Evolutionary conservation across 1,140 invertebrate species (phyloP).

Genomic region (Drosophila baimaii): DNA sequence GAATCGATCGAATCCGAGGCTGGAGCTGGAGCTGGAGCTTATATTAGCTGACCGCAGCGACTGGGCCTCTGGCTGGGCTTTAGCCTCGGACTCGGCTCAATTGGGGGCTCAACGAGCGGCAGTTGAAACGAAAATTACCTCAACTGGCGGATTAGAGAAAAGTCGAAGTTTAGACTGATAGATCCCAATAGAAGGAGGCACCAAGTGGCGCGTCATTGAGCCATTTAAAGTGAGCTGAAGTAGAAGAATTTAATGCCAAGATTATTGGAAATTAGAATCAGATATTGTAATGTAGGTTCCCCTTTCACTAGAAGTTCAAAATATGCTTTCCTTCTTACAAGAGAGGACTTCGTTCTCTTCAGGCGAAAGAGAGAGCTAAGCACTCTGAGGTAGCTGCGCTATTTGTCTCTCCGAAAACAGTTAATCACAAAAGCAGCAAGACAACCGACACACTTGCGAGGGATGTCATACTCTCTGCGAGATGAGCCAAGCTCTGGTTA

Average conservation of each 20-base stretch:
- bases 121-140: slow-evolving; percentile 68
- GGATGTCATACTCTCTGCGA: no score
- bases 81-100: slow-evolving; percentile 37
- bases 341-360: no score
- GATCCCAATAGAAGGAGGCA: slow-evolving; percentile 10
- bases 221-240: slow-evolving; percentile 2
- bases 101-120: slow-evolving; percentile 47
- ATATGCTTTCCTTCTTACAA: no score
- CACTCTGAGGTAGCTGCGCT: no score
- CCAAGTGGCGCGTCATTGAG: slow-evolving; percentile 12
- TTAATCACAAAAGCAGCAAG: no score
- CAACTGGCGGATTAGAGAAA: slow-evolving; percentile 48
- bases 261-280: no score
- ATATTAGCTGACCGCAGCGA: slow-evolving; percentile 56
- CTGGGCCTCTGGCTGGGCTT: slow-evolving; percentile 41
- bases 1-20: slow-evolving; percentile 39
- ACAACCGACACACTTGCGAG: no score
- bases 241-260: slow-evolving; percentile 1
- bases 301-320: no score
- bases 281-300: no score
- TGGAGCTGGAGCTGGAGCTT: neutral
- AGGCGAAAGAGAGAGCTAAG: no score
- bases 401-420: no score
- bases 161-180: neutral
- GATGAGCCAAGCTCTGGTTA: no score